phyloP scores from a whole-genome alignment of 2,888 invertebrate species.

The Suillia variegata region DNA sequence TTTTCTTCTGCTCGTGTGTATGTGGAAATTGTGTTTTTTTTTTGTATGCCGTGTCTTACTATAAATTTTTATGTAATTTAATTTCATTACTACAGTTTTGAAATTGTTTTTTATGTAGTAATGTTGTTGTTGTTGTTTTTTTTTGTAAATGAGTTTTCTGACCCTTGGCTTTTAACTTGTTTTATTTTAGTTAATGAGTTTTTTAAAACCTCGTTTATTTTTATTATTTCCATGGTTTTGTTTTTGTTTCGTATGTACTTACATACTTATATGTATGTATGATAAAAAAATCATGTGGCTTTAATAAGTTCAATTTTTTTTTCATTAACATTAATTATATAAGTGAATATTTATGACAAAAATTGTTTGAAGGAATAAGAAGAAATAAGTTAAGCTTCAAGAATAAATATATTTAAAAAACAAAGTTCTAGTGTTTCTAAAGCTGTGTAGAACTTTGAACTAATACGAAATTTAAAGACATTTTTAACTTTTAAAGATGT shows the following conservation, averaged over 20 bases:
- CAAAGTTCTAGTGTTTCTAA: too few species aligned
- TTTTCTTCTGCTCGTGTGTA: neutral
- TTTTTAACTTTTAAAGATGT: too few species aligned
- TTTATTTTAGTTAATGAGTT: neutral
- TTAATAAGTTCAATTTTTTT: conserved; percentile 6
- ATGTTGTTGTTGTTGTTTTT: neutral
- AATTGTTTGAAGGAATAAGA: too few species aligned
- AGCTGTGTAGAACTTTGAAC: too few species aligned
- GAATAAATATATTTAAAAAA: too few species aligned
- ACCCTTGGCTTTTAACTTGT: neutral
- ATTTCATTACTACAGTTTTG: too few species aligned
- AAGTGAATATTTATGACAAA: too few species aligned
- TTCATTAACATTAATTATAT: too few species aligned
- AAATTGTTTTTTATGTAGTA: neutral
- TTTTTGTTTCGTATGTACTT: conserved; percentile 1
- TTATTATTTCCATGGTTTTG: neutral
- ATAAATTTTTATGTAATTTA: too few species aligned
- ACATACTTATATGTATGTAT: neutral
- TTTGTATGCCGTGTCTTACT: too few species aligned
- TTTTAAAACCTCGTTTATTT: neutral
- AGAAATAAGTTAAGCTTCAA: too few species aligned
- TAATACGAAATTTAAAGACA: too few species aligned
- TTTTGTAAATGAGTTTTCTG: neutral
- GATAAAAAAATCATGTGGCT: neutral
- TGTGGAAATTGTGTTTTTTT: neutral